Evolutionary conservation across 2,113 vertebrate species (phyloP).

Genomic region (Ancistrus triradiatus): DNA sequence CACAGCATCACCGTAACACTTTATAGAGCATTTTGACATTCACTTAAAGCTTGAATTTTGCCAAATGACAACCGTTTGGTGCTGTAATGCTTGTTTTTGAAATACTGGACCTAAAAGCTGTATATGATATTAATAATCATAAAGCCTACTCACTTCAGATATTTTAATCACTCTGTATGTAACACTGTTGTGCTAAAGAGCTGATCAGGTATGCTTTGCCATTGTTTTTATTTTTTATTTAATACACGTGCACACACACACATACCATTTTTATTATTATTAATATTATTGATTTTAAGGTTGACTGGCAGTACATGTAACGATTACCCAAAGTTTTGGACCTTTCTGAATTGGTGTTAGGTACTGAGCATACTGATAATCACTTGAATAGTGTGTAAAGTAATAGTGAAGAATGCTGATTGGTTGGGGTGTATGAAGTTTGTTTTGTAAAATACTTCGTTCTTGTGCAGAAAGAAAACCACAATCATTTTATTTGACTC

Average conservation of each 20-base stretch:
- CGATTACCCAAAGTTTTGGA: slow-evolving; percentile 66
- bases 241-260: slow-evolving; percentile 49
- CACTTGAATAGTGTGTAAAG: slow-evolving; percentile 62
- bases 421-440: slow-evolving; percentile 50
- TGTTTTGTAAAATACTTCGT: slow-evolving; percentile 47
- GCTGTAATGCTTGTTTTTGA: slow-evolving; percentile 75
- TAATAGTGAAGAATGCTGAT: slow-evolving; percentile 42
- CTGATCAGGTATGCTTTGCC: slow-evolving; percentile 79
- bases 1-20: slow-evolving; percentile 78
- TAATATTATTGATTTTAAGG: slow-evolving; percentile 29
- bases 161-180: slow-evolving; percentile 76
- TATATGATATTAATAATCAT: slow-evolving; percentile 75
- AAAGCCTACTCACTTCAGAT: slow-evolving; percentile 73
- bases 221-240: slow-evolving; percentile 67
- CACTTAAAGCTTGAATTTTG: slow-evolving; percentile 84
- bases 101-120: slow-evolving; percentile 78
- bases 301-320: slow-evolving; percentile 67
- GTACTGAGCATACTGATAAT: slow-evolving; percentile 67
- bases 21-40: slow-evolving; percentile 78
- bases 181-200: slow-evolving; percentile 76
- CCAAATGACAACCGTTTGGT: slow-evolving; percentile 80
- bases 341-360: slow-evolving; percentile 64
- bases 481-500: slow-evolving; percentile 49
- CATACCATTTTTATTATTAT: slow-evolving; percentile 47
- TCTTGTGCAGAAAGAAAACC: slow-evolving; percentile 42